Evolutionary conservation across 1,140 invertebrate species (phyloP), one percentile per base, ranked within the genome.

Genomic region (Whitmania pigra): DNA sequence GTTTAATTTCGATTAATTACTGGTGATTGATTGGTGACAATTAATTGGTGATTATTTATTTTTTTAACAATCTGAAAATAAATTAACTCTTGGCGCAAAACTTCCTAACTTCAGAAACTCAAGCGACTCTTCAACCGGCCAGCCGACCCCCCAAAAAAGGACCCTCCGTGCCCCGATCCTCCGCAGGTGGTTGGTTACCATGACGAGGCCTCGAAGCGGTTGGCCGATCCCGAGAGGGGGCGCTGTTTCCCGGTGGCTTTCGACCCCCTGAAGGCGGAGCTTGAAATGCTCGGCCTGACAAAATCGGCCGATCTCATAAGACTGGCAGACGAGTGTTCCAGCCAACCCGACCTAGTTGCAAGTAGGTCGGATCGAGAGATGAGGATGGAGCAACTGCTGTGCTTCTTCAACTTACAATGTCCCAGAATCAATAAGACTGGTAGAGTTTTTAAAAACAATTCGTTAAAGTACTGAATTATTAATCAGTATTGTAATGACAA

Each of bases 181-280:
- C 57, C 57, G 22, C 57, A 63, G 29, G 22, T 31, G 29, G 22
- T 63, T 13, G 29, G 29, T 15, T 31, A 63, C 29, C 57, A 63
- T 18, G 57, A 63, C 57, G 57, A 63, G 29, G 29, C 29, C 20
- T 25, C 57, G 22, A 63, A 63, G 22, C 11, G 57, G 9, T 63
- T 63, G 57, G 57, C 11, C 29, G 57, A 63, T 20, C 57, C 22
- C 15, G 1, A 13, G 9, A 11, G 11, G 57, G 11, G 29, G 9
- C 2, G 29, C 0, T 63, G 57, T n/a, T 20, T 31, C 11, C 57
- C 57, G 11, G 7, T 20, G 22, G 22, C 22, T 13, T 63, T 63
- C 29, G 57, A 63, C 57, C 57, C 57, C 11, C 22, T 63, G 22
- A 22, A 63, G 29, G 57, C 57, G 57, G 57, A 63, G 57, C 57